A percentile compares a stretch with the other conserved stretches of the same genome.
phyloP scores from a whole-genome alignment of 2,888 invertebrate species.

The Latrodectus elegans region DNA sequence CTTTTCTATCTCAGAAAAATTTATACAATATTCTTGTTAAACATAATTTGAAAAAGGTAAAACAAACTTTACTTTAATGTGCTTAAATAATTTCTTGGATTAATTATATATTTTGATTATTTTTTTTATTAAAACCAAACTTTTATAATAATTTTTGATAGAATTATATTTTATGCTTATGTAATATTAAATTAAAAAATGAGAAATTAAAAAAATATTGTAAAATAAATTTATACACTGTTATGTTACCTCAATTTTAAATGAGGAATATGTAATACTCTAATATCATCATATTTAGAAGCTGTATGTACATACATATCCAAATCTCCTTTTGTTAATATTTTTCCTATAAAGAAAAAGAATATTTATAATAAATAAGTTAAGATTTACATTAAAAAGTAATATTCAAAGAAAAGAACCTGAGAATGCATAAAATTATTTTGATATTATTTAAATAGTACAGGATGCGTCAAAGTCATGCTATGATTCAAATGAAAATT shows the following conservation, averaged over 20 bases:
- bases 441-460: no score
- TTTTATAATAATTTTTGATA: no score
- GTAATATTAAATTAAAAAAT: no score
- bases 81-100: background rate
- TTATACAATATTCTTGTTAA: background rate
- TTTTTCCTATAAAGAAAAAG: constrained; percentile 78
- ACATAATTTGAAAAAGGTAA: background rate
- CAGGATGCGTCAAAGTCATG: no score
- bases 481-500: no score
- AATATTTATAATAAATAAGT: background rate
- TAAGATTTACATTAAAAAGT: no score
- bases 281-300: constrained; percentile 98
- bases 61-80: background rate
- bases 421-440: no score
- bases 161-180: no score
- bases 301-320: constrained; percentile 97
- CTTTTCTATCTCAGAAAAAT: background rate
- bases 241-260: constrained; percentile 81
- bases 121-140: no score
- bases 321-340: constrained; percentile 92
- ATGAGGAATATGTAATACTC: constrained; percentile 91
- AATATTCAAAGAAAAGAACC: no score
- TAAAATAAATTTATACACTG: background rate
- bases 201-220: background rate
- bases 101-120: background rate